phyloP scores from a whole-genome alignment of 2,888 invertebrate genomes.

The Mantis religiosa region DNA sequence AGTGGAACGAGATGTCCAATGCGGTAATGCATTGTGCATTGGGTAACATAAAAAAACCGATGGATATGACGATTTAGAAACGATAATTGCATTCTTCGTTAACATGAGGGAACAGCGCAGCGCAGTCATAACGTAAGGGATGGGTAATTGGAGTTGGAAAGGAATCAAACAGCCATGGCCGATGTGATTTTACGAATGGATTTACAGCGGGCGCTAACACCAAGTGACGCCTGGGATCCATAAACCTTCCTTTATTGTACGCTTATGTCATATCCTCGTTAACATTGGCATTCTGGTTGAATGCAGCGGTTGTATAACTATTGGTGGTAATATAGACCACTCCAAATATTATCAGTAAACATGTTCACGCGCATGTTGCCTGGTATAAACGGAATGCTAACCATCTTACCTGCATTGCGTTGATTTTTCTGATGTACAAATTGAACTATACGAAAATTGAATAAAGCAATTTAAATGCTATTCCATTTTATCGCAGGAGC shows the following conservation, averaged over 20 bases:
- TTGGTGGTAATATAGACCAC: no score
- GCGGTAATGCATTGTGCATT: neutral
- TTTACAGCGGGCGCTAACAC: neutral
- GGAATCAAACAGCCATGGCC: neutral
- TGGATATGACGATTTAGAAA: neutral
- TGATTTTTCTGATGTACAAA: no score
- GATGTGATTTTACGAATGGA: neutral
- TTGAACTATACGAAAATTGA: no score
- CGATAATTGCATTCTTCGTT: neutral
- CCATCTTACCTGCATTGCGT: no score
- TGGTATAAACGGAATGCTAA: no score
- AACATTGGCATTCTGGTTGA: no score
- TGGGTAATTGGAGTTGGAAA: neutral
- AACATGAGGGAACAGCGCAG: neutral
- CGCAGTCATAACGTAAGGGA: neutral
- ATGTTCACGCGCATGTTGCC: no score
- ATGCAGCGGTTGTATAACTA: no score
- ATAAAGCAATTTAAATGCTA: no score
- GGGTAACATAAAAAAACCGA: neutral
- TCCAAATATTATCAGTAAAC: no score
- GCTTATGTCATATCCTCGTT: no score
- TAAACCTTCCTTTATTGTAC: neutral
- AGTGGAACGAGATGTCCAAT: neutral
- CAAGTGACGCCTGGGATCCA: neutral
- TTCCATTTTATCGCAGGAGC: no score